Conservation (phyloP, 2,797 vertebrate species). For the Apodemus agrarius region DNA sequence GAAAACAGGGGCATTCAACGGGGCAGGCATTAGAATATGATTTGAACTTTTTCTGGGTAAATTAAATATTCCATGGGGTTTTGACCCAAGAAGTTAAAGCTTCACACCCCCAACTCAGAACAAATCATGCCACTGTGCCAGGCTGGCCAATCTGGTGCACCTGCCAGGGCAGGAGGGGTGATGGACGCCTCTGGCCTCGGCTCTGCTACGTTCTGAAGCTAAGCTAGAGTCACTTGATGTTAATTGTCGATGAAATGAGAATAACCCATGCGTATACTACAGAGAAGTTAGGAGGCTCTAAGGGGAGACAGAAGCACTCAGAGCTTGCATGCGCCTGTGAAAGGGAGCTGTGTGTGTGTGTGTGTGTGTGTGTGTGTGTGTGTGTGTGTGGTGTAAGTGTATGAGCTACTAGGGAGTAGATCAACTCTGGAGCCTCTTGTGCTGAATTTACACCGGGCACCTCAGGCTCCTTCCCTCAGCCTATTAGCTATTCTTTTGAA, state of each 20-base stretch:
- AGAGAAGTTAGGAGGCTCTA: background rate
- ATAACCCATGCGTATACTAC: background rate
- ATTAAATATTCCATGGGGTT: conserved; percentile 1
- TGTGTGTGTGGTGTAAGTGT: background rate
- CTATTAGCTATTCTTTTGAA: background rate
- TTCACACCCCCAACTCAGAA: background rate
- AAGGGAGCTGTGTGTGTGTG: background rate
- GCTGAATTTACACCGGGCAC: background rate
- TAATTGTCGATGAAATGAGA: background rate
- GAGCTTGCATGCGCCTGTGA: background rate
- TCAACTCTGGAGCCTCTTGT: background rate
- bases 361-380: background rate
- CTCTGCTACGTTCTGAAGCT: background rate
- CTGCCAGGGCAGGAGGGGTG: background rate
- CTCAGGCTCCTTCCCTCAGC: background rate
- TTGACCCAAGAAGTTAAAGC: background rate
- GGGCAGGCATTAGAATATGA: background rate
- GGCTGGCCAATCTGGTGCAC: background rate
- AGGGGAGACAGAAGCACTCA: background rate
- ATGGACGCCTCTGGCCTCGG: accelerated
- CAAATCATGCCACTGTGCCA: background rate
- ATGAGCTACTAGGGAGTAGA: background rate
- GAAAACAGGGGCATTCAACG: background rate
- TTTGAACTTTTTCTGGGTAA: background rate
- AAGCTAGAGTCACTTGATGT: background rate